Base-by-base conservation (phyloP, 1,140 invertebrate genomes). In the Sycophila sp. region DNA sequence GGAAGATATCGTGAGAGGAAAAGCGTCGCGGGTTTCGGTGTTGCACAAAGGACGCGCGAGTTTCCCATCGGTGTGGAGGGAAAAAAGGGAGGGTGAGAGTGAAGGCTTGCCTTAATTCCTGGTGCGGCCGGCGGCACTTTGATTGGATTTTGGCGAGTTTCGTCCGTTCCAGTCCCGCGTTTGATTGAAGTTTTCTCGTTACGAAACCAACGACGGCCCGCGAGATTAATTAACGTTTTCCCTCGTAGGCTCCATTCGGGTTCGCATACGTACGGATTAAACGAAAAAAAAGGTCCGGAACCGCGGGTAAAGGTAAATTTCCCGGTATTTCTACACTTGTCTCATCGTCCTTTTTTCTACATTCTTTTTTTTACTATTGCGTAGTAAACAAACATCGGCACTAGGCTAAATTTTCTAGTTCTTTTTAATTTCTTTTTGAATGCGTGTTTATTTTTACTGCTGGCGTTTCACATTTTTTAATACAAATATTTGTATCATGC, bases 101-200 rank as follows among this genome's bases (percentile, higher is more conserved):
- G 17, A 60, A 60, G 45, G 28, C 22, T 63, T 22, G n/a, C 42
- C 32, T 64, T 64, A 64, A 64, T 51, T 64, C 47, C 32, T 59
- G 55, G 6, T 7, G 26, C 26, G 49, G 24, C 30, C 30, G 11
- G 17, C 22, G 13, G 8, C 59, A 62, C 36, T 53, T 53, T 69
- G 47, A 60, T 60, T 60, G 67, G 45, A 51, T 60, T 69, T 30
- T n/a, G 38, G 45, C 34, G 22, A 62, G 17, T 30, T 38, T 51
- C 64, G 49, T 56, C 45, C n/a, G 15, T 4, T 1, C 2, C 17
- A 19, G 42, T 47, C 17, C 28, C 34, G 22, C 15, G 51, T 58
- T 69, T 69, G 56, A 66, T 66, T 56, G 64, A 56, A 56, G 64
- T 66, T 66, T 66, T 45, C 56, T 55, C 34, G 47, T 69, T 62